These are phyloP conservation scores for Craniophora ligustri DNA, from an alignment of 2,888 invertebrate species.

Conservation along the genomic window DNA sequence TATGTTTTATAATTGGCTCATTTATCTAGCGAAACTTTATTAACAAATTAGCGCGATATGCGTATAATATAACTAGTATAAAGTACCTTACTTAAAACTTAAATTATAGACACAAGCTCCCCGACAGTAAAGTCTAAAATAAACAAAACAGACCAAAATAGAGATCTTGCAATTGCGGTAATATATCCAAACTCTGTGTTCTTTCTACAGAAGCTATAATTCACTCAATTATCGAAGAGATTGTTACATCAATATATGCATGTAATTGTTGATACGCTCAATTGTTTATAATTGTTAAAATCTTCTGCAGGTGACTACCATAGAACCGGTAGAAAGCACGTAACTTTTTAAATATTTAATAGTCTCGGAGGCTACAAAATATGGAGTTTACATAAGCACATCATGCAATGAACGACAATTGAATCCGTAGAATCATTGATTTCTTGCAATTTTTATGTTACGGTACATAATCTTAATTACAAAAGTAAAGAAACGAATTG, in stretches of 20 bases:
- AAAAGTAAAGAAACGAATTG: slow-evolving; percentile 34
- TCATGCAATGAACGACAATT: slow-evolving; percentile 22
- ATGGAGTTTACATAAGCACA: slow-evolving; percentile 37
- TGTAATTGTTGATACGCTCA: slow-evolving; percentile 5
- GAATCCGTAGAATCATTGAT: slow-evolving; percentile 10
- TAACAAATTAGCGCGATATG: background rate
- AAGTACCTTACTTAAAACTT: no score
- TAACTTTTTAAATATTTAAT: slow-evolving; percentile 3
- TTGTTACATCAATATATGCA: background rate
- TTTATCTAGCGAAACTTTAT: slow-evolving; percentile 25
- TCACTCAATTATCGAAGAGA: background rate
- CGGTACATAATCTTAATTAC: slow-evolving; percentile 32
- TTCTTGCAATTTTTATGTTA: slow-evolving; percentile 31
- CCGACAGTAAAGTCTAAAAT: no score
- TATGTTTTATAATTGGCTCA: slow-evolving; percentile 31
- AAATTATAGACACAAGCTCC: no score
- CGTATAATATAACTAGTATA: no score
- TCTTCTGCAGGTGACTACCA: background rate
- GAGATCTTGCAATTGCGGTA: no score
- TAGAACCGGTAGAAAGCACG: slow-evolving; percentile 1
- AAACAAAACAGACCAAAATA: no score
- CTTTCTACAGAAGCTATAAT: background rate
- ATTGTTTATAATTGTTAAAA: slow-evolving; percentile 14
- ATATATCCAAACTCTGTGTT: no score
- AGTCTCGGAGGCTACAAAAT: slow-evolving; percentile 2